Evolutionary conservation across 2,797 vertebrate genomes (phyloP).

Genomic region (Acropternis orthonyx): DNA sequence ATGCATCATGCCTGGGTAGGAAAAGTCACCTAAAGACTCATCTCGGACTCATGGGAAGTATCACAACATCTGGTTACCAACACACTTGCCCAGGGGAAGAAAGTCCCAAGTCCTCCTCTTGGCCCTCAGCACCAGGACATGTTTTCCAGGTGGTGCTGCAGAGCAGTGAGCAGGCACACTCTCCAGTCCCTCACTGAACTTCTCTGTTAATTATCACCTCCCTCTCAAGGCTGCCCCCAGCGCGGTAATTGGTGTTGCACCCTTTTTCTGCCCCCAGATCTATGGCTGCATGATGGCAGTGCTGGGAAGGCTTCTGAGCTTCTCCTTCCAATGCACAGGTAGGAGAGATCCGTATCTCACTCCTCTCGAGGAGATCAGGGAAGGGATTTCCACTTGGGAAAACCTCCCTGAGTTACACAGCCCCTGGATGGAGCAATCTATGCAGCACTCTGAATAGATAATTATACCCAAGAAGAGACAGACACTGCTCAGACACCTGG

Average conservation of each 20-base stretch:
- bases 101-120: background rate
- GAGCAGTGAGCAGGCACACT: background rate
- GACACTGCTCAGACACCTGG: background rate
- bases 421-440: background rate
- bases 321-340: background rate
- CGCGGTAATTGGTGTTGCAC: background rate
- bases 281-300: background rate
- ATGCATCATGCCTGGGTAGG: accelerated
- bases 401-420: background rate
- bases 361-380: accelerated
- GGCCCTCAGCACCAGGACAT: background rate
- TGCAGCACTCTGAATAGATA: background rate
- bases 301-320: background rate
- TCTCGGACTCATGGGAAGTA: background rate
- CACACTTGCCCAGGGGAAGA: background rate
- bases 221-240: background rate
- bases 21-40: background rate
- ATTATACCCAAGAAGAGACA: background rate
- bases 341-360: background rate
- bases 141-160: background rate
- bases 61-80: accelerated
- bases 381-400: background rate
- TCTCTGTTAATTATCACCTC: background rate
- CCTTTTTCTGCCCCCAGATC: background rate
- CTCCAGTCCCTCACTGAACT: background rate